phyloP scores from a whole-genome alignment of 2,113 vertebrate genomes.

The Phalacrocorax pelagicus region DNA sequence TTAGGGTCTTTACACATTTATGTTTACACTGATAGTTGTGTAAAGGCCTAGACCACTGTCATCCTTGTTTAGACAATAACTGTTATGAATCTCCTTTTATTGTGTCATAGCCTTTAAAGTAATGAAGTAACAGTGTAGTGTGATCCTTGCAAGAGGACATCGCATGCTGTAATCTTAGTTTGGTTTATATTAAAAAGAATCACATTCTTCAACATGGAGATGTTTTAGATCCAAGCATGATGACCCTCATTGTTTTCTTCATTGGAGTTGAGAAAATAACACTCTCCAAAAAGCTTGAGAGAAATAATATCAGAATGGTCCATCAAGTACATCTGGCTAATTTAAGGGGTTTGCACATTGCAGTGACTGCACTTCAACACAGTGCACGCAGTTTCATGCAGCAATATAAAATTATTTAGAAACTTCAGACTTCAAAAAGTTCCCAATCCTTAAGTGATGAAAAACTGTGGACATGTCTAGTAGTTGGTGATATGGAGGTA shows the following conservation, averaged over 20 bases:
- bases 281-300: not conserved
- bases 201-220: not conserved
- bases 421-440: not conserved
- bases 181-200: not conserved
- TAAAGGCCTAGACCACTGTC: not conserved
- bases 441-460: not conserved
- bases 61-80: not conserved
- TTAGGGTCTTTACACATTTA: not conserved
- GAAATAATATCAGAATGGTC: not conserved
- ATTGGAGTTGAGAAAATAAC: not conserved
- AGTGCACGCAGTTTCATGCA: not conserved
- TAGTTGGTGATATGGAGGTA: not conserved
- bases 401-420: not conserved
- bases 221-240: not conserved
- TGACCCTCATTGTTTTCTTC: not conserved
- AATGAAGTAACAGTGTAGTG: not conserved
- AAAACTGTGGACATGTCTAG: not conserved
- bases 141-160: not conserved
- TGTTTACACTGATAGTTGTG: not conserved
- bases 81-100: not conserved
- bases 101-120: not conserved
- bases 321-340: not conserved
- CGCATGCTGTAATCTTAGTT: not conserved
- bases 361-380: not conserved
- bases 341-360: not conserved